These are phyloP conservation scores for Calycopis cecrops DNA, from an alignment of 1,140 invertebrate genomes.

Conservation along the genomic window DNA sequence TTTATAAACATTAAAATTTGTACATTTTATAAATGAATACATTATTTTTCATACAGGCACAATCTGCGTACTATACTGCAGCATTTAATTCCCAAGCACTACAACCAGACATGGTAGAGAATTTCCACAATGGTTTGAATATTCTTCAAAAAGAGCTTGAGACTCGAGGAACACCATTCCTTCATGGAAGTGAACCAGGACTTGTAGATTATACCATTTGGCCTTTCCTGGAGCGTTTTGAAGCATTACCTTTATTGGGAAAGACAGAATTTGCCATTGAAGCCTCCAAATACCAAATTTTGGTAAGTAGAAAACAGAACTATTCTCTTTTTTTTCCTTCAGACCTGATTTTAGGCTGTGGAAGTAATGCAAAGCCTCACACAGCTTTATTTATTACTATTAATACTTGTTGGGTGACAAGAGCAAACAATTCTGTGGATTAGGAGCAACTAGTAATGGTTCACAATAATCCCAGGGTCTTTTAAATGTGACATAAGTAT, in stretches of 20 bases:
- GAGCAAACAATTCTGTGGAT: too few species aligned
- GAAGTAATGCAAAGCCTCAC: too few species aligned
- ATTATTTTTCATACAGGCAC: constrained; percentile 36
- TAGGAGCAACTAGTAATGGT: too few species aligned
- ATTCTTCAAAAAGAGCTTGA: constrained; percentile 81
- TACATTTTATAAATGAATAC: too few species aligned
- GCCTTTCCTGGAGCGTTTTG: constrained; percentile 89
- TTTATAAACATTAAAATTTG: too few species aligned
- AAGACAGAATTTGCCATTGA: constrained; percentile 76
- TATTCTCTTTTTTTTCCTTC: too few species aligned
- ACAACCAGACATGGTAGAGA: constrained; percentile 37
- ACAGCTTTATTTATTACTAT: too few species aligned
- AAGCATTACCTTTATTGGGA: constrained; percentile 76
- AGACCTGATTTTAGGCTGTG: too few species aligned
- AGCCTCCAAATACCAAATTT: constrained; percentile 46
- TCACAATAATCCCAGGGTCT: too few species aligned
- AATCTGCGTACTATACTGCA: constrained; percentile 61
- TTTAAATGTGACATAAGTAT: too few species aligned
- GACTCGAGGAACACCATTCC: constrained; percentile 79
- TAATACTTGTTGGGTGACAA: too few species aligned
- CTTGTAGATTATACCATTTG: constrained; percentile 90
- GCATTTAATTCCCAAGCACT: constrained; percentile 52
- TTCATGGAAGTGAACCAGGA: constrained; percentile 81
- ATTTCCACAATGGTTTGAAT: constrained; percentile 74
- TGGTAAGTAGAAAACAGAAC: constrained; percentile 41